Percentiles rank a stretch among this genome's conserved stretches.
These are phyloP conservation scores for Gambelia wislizenii DNA, from an alignment of 2,797 vertebrate genomes.

Conservation along the genomic window DNA sequence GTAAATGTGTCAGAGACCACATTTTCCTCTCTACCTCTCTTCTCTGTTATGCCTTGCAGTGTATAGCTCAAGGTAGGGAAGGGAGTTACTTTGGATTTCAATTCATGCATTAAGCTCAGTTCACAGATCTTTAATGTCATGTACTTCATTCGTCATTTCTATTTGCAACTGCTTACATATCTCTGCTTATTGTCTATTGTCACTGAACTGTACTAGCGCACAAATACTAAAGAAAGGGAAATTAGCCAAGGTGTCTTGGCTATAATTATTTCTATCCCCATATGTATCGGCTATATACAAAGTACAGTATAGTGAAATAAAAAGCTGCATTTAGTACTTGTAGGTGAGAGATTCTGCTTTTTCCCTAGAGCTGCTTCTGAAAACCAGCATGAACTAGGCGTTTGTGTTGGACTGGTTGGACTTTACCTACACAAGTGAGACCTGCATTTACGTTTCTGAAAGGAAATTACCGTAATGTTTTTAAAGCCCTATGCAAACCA, in stretches of 20 bases:
- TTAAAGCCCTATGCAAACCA: background rate
- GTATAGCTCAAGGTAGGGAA: constrained; percentile 31
- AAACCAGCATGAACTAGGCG: background rate
- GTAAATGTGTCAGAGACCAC: constrained; percentile 81
- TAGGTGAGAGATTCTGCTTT: background rate
- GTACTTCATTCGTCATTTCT: constrained; percentile 75
- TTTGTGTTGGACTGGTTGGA: background rate
- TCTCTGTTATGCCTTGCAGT: constrained; percentile 63
- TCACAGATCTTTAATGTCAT: constrained; percentile 75
- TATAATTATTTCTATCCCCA: constrained; percentile 34
- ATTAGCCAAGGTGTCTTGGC: background rate
- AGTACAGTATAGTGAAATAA: background rate
- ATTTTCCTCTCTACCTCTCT: constrained; percentile 60
- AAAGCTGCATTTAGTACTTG: background rate
- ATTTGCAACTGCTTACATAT: constrained; percentile 69
- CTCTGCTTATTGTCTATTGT: constrained; percentile 66
- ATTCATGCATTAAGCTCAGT: constrained; percentile 72
- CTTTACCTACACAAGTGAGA: background rate
- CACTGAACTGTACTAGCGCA: constrained; percentile 45
- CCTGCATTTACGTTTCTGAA: background rate
- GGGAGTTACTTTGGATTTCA: constrained; percentile 55
- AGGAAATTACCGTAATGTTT: background rate
- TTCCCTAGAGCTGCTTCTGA: background rate
- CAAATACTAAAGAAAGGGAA: constrained; percentile 32
- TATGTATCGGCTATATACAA: background rate